Conservation (phyloP, 2,888 invertebrate genomes). For the Omphaloscelis lunosa region DNA sequence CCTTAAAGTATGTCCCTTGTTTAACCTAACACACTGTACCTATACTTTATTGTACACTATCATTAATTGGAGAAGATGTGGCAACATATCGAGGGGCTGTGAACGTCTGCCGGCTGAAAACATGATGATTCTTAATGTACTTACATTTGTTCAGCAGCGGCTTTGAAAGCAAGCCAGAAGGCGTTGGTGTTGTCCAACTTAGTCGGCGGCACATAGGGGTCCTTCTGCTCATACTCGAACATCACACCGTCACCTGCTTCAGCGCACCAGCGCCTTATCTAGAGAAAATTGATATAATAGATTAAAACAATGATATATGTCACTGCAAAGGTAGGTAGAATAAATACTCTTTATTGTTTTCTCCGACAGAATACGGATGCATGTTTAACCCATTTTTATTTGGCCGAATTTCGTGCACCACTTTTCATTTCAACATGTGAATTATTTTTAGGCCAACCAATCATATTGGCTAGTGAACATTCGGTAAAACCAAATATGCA, state of each 20-base stretch:
- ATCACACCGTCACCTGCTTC: constrained; percentile 94
- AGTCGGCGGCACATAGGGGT: constrained; percentile 90
- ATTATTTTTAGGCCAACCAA: too few species aligned
- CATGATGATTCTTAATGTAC: constrained; percentile 64
- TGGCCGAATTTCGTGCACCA: too few species aligned
- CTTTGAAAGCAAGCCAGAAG: constrained; percentile 94
- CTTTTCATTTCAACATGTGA: too few species aligned
- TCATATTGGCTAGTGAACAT: too few species aligned
- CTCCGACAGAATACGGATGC: too few species aligned
- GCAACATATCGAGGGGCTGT: too few species aligned
- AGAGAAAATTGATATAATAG: background rate
- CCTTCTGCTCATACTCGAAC: constrained; percentile 91
- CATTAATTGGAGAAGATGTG: too few species aligned
- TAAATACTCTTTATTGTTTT: too few species aligned
- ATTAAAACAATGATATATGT: background rate
- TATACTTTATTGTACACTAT: background rate
- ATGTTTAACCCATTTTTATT: too few species aligned
- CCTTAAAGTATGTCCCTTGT: too few species aligned
- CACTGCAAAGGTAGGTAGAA: background rate
- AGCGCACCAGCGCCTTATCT: constrained; percentile 90
- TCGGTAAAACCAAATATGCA: too few species aligned
- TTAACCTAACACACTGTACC: too few species aligned
- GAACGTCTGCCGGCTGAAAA: background rate
- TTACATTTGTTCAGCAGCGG: constrained; percentile 91
- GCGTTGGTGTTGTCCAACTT: constrained; percentile 91